Evolutionary conservation across 2,888 invertebrate genomes (phyloP).

Genomic region (Erannis defoliaria): DNA sequence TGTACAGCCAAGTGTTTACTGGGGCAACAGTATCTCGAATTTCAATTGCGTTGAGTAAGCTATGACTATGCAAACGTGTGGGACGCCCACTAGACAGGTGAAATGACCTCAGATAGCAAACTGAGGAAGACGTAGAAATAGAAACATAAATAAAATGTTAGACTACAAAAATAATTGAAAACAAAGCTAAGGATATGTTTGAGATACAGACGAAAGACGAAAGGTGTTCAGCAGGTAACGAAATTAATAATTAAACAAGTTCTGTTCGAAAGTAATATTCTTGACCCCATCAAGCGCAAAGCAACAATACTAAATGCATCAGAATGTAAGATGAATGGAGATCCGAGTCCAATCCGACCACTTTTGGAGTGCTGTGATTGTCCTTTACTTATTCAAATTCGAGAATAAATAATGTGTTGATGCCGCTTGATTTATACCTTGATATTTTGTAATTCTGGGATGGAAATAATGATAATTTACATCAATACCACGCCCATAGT

Average conservation of each 20-base stretch:
- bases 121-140: neutral
- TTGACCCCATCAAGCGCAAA: slow-evolving; percentile 38
- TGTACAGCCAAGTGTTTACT: slow-evolving; percentile 49
- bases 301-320: slow-evolving; percentile 58
- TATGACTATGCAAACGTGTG: slow-evolving; percentile 24
- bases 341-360: slow-evolving; percentile 78
- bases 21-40: slow-evolving; percentile 41
- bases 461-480: slow-evolving; percentile 46
- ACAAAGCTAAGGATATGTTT: neutral
- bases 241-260: neutral
- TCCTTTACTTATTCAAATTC: slow-evolving; percentile 62
- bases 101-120: slow-evolving; percentile 3
- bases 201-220: neutral
- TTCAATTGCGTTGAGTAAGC: slow-evolving; percentile 33
- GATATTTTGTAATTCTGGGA: slow-evolving; percentile 53
- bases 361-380: slow-evolving; percentile 67
- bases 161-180: neutral
- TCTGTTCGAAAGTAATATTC: slow-evolving; percentile 16
- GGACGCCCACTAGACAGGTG: slow-evolving; percentile 36
- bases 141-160: neutral
- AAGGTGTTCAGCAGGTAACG: neutral
- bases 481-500: slow-evolving; percentile 49
- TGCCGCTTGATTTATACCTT: slow-evolving; percentile 66
- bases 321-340: slow-evolving; percentile 73
- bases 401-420: slow-evolving; percentile 70